Conservation (phyloP, 2,888 invertebrate species). For the Phytoseiulus persimilis region DNA sequence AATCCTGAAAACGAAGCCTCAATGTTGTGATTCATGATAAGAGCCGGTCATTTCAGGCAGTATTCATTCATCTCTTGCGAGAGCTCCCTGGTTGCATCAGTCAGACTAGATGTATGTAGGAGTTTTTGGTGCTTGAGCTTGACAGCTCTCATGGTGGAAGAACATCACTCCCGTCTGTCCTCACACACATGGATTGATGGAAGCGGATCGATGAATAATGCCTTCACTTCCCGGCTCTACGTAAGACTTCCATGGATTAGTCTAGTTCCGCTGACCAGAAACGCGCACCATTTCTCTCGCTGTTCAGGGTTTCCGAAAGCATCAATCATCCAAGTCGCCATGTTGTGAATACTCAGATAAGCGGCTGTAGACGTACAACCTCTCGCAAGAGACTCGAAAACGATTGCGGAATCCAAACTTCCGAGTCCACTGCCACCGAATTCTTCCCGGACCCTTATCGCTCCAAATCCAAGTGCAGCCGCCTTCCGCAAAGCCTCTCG, state of each 20-base stretch:
- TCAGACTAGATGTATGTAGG: too few relatives aligned
- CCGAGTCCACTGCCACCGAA: constrained; percentile 55
- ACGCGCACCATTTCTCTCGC: constrained; percentile 49
- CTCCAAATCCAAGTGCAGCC: constrained; percentile 56
- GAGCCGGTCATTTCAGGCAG: too few relatives aligned
- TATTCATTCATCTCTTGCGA: too few relatives aligned
- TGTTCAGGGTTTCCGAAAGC: constrained; percentile 53
- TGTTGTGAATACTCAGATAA: constrained; percentile 57
- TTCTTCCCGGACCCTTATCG: constrained; percentile 54
- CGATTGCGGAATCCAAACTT: constrained; percentile 55
- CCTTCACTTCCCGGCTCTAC: too few relatives aligned
- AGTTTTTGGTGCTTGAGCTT: too few relatives aligned
- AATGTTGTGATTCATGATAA: too few relatives aligned
- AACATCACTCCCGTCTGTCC: too few relatives aligned
- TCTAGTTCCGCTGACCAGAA: not conserved
- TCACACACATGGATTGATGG: too few relatives aligned
- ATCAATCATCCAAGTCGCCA: constrained; percentile 58
- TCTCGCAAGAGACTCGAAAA: constrained; percentile 56
- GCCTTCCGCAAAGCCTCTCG: constrained; percentile 54
- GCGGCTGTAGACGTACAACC: constrained; percentile 57
- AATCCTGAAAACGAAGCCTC: constrained; percentile 46
- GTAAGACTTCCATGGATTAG: too few relatives aligned
- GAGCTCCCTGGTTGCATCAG: too few relatives aligned
- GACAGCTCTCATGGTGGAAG: too few relatives aligned
- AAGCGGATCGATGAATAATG: too few relatives aligned